phyloP scores from a whole-genome alignment of 1,140 invertebrate species.

The Trialeurodes vaporariorum region DNA sequence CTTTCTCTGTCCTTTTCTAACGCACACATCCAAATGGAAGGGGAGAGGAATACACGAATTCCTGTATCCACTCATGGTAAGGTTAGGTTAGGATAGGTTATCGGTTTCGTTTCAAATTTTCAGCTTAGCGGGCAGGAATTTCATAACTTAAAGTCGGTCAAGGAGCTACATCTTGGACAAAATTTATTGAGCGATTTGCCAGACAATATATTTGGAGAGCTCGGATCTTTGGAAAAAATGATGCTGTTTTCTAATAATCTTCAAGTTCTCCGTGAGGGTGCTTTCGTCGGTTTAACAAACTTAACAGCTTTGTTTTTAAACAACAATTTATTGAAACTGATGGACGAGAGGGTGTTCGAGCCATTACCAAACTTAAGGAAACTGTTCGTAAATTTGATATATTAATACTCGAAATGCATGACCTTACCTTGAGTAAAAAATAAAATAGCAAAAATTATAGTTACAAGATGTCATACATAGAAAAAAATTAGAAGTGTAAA shows the following conservation, averaged over 20 bases:
- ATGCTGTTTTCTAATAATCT: conserved; percentile 48
- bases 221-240: conserved; percentile 40
- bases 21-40: background rate
- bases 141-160: conserved; percentile 36
- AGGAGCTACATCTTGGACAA: conserved; percentile 45
- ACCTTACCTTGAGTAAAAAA: too few relatives aligned
- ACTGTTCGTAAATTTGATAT: too few relatives aligned
- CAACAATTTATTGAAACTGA: conserved; percentile 42
- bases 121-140: conserved; percentile 40
- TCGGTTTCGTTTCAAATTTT: conserved; percentile 6
- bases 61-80: background rate
- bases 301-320: conserved; percentile 47
- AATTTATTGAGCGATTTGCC: conserved; percentile 42
- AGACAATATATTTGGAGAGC: conserved; percentile 37
- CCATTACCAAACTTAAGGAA: conserved; percentile 36
- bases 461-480: too few relatives aligned
- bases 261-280: conserved; percentile 37
- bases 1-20: too few relatives aligned
- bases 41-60: too few relatives aligned
- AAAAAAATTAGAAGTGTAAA: too few relatives aligned
- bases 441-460: too few relatives aligned
- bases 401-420: too few relatives aligned
- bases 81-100: background rate
- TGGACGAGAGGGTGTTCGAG: conserved; percentile 41
- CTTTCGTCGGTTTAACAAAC: conserved; percentile 42